Base-by-base conservation (phyloP, 2,888 invertebrate genomes). In the Sthenelais limicola region DNA sequence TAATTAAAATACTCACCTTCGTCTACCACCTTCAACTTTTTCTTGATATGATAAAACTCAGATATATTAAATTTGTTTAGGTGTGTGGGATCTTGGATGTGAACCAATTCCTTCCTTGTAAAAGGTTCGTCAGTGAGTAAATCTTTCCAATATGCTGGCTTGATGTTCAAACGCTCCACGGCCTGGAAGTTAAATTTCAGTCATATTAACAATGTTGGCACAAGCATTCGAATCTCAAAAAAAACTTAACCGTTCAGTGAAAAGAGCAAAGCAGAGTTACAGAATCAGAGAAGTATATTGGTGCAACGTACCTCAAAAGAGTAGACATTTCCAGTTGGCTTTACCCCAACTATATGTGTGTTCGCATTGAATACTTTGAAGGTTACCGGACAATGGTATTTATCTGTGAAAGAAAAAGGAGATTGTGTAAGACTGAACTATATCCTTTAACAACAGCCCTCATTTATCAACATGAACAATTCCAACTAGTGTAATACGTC, bases 61-160 rank as follows among this genome's bases (percentile, higher is more conserved):
- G 96, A 93, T 78, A 98, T 93, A 90, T 99, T 98, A 86, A 97
- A 98, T 88, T 99, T 99, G 43, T 91, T 91, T 76, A 97, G 90
- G 87, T 96, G 91, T 71, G 91, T 92, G 0, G 98, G 98, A 88
- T 99, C 90, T 86, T 90, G 97, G 81, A 99, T 91, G 0, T 92
- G 93, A 73, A 99, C 95, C 9, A 99, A 92, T 86, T 99, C 98
- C 82, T 91, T 93, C 77, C 95, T 91, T 18, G 91, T 90, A 87
- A 98, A 99, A 0, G 95, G 92, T 77, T 93, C 92, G 86, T 98
- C 98, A 78, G 92, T 93, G 15, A 99, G 90, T 47, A 99, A 91
- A 89, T 99, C 99, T 84, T 94, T 87, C 93, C 94, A 97, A 85
- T 96, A 96, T 81, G 94, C 94, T 0, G 94, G 92, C 88, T 98